Evolutionary conservation across 2,797 vertebrate genomes (phyloP).

Genomic region (Urocyon cinereoargenteus): DNA sequence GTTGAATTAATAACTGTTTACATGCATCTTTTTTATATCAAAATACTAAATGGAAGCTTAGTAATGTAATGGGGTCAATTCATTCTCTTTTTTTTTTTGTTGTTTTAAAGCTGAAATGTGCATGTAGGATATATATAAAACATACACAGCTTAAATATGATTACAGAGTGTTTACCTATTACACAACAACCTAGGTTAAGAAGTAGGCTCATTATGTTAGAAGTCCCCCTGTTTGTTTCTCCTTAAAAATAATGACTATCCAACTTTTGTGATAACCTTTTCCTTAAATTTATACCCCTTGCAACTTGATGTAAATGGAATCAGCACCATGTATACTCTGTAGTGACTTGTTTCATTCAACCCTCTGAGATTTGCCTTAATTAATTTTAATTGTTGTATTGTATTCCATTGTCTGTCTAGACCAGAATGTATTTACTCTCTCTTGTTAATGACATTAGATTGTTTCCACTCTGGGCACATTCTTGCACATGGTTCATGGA

Average conservation of each 20-base stretch:
- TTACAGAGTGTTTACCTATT: background rate
- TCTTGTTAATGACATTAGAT: conserved; percentile 7
- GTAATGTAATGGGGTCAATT: background rate
- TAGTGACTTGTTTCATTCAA: conserved; percentile 39
- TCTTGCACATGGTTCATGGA: conserved; percentile 2
- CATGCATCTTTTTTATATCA: conserved; percentile 50
- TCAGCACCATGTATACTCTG: background rate
- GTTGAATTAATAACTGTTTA: background rate
- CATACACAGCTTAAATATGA: background rate
- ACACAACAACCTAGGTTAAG: background rate
- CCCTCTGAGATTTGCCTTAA: background rate
- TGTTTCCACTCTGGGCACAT: conserved; percentile 41
- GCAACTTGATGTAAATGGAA: background rate
- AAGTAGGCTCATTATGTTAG: background rate
- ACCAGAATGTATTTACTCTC: background rate
- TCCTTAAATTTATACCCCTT: conserved; percentile 42
- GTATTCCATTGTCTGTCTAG: background rate
- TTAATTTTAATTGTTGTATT: background rate
- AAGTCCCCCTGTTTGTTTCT: conserved; percentile 12
- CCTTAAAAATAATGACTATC: conserved; percentile 11
- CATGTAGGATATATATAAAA: background rate
- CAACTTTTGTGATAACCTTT: background rate
- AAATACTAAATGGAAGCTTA: conserved; percentile 5
- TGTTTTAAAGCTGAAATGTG: conserved; percentile 2
- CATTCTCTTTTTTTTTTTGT: conserved; percentile 3